Percentiles rank a stretch among this genome's conserved stretches.
Evolutionary conservation across 1,140 invertebrate species (phyloP).

Genomic region (Teleogryllus occipitalis): DNA sequence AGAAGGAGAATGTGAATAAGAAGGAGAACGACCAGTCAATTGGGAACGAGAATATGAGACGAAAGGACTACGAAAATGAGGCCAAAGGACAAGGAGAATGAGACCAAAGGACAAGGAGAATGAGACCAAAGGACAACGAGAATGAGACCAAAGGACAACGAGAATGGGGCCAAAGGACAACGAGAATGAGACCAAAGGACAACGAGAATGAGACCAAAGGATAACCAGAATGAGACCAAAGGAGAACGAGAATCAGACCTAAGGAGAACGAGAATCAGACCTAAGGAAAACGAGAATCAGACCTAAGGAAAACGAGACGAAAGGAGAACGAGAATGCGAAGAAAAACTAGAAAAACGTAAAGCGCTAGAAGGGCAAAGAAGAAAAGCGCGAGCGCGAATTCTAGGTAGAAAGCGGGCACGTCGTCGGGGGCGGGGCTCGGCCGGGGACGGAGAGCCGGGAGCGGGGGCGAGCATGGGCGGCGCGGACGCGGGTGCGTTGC

Average conservation of each 20-base stretch:
- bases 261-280: background rate
- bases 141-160: background rate
- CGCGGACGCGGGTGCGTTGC: too few relatives aligned
- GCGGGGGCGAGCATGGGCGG: too few relatives aligned
- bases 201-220: background rate
- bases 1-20: background rate
- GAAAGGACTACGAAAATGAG: background rate
- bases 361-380: background rate
- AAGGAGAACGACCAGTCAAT: background rate
- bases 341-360: background rate
- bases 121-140: background rate
- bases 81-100: background rate
- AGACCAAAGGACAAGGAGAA: background rate
- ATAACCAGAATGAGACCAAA: background rate
- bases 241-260: background rate
- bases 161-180: background rate
- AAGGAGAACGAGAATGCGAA: background rate
- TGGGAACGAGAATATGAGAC: background rate
- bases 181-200: background rate
- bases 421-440: too few relatives aligned
- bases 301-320: background rate
- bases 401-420: too few relatives aligned
- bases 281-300: background rate
- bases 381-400: too few relatives aligned
- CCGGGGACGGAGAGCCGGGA: too few relatives aligned